Conservation (phyloP, 2,888 invertebrate species). For the Scaptomyza cyrtandrae region DNA sequence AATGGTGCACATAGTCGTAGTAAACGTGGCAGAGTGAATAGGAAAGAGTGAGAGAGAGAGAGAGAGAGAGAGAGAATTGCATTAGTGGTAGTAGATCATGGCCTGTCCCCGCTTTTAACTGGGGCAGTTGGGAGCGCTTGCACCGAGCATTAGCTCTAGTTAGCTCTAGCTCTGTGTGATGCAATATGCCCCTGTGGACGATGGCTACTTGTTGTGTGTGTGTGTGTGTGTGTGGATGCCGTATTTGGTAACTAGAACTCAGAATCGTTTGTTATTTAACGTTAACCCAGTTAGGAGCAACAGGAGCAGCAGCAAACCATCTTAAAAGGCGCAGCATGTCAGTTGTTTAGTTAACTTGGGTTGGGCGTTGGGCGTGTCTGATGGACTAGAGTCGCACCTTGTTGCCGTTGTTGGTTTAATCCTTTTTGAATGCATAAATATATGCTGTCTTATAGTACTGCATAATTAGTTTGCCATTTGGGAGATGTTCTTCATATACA, state of each 20-base stretch:
- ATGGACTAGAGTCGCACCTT: slow-evolving; percentile 39
- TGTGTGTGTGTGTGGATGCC: slow-evolving; percentile 31
- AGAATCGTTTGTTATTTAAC: slow-evolving; percentile 73
- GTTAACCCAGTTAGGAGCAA: slow-evolving; percentile 71
- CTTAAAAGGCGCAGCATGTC: slow-evolving; percentile 44
- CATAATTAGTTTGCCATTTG: slow-evolving; percentile 43
- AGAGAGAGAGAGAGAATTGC: slow-evolving; percentile 32
- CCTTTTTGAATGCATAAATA: slow-evolving; percentile 9
- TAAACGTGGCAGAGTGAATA: slow-evolving; percentile 10
- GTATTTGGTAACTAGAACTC: slow-evolving; percentile 69
- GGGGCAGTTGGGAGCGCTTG: slow-evolving; percentile 69
- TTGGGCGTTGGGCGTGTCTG: slow-evolving; percentile 33
- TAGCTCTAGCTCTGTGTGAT: neutral
- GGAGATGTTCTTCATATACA: slow-evolving; percentile 1
- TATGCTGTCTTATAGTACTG: slow-evolving; percentile 10
- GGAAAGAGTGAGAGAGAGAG: slow-evolving; percentile 12
- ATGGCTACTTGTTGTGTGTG: slow-evolving; percentile 47
- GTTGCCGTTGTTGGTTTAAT: slow-evolving; percentile 19
- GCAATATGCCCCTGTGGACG: slow-evolving; percentile 64
- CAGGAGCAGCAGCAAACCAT: slow-evolving; percentile 16
- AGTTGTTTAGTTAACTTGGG: neutral
- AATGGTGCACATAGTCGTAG: slow-evolving; percentile 26
- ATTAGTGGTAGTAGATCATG: slow-evolving; percentile 77
- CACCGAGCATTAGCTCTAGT: slow-evolving; percentile 43
- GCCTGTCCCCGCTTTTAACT: slow-evolving; percentile 68